Conservation (phyloP, 2,888 invertebrate genomes). For the Eulithis testata region DNA sequence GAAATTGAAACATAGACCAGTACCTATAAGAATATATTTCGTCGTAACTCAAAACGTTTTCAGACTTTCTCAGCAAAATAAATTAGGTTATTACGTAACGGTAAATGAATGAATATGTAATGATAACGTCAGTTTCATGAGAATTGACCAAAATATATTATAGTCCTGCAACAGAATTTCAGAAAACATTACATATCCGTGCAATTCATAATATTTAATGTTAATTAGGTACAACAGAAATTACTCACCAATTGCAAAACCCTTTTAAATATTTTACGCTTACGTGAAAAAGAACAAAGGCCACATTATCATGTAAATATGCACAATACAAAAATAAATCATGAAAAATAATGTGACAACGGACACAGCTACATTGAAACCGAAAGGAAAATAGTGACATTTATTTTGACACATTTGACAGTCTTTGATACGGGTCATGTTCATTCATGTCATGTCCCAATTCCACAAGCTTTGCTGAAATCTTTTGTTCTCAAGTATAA, state of each 20-base stretch:
- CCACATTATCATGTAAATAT: not conserved
- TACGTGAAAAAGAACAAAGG: slow-evolving; percentile 16
- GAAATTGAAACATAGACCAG: no score
- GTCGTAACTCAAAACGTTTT: no score
- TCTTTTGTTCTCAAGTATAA: not conserved
- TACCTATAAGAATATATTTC: no score
- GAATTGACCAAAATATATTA: no score
- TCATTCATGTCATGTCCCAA: not conserved
- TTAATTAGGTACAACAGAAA: not conserved
- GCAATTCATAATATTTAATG: no score
- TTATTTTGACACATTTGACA: slow-evolving; percentile 5
- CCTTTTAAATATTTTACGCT: slow-evolving; percentile 4
- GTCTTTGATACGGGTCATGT: slow-evolving; percentile 3
- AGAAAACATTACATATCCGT: no score
- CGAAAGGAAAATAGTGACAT: not conserved
- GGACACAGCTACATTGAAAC: no score
- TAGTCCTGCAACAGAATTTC: no score
- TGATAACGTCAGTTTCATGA: no score
- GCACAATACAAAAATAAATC: slow-evolving; percentile 2
- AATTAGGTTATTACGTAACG: no score
- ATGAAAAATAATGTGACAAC: not conserved
- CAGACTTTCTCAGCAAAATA: no score
- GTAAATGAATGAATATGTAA: no score
- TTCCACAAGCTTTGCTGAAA: not conserved
- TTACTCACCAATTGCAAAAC: slow-evolving; percentile 7